A percentile compares a stretch with the other conserved stretches of the same genome.
phyloP scores from a whole-genome alignment of 2,888 invertebrate genomes.

The Athripsodes cinereus region DNA sequence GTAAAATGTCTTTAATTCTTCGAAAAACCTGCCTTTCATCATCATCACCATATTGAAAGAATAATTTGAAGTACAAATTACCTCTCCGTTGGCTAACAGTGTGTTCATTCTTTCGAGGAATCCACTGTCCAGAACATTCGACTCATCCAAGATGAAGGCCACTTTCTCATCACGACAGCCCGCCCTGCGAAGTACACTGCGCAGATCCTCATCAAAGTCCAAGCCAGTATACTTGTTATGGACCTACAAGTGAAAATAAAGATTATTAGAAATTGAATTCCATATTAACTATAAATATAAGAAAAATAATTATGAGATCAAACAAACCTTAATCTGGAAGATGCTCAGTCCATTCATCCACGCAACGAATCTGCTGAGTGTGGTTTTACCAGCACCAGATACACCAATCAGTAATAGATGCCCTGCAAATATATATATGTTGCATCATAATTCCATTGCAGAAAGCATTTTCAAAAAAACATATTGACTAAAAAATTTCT shows the following conservation, averaged over 20 bases:
- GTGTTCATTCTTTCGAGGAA: conserved; percentile 99
- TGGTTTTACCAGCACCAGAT: conserved; percentile 98
- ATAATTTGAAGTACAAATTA: conserved; percentile 23
- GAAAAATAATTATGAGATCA: neutral
- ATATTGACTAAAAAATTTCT: no score
- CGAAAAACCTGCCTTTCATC: no score
- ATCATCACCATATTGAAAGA: no score
- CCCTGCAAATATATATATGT: conserved; percentile 45
- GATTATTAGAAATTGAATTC: no score
- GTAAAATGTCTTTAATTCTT: no score
- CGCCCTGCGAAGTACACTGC: conserved; percentile 77
- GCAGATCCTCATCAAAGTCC: conserved; percentile 98
- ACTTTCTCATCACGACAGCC: conserved; percentile 97
- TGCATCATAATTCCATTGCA: no score
- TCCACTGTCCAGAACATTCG: conserved; percentile 96
- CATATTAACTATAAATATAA: no score
- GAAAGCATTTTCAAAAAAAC: no score
- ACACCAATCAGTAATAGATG: conserved; percentile 97
- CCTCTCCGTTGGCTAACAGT: conserved; percentile 94
- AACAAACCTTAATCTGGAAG: conserved; percentile 90
- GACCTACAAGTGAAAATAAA: conserved; percentile 48
- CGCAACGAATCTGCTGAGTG: conserved; percentile 96
- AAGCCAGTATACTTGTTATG: conserved; percentile 99
- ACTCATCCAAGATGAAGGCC: conserved; percentile 98
- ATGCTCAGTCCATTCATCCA: conserved; percentile 99